Evolutionary conservation across 2,113 vertebrate genomes (phyloP).

Genomic region (Furnarius figulus): DNA sequence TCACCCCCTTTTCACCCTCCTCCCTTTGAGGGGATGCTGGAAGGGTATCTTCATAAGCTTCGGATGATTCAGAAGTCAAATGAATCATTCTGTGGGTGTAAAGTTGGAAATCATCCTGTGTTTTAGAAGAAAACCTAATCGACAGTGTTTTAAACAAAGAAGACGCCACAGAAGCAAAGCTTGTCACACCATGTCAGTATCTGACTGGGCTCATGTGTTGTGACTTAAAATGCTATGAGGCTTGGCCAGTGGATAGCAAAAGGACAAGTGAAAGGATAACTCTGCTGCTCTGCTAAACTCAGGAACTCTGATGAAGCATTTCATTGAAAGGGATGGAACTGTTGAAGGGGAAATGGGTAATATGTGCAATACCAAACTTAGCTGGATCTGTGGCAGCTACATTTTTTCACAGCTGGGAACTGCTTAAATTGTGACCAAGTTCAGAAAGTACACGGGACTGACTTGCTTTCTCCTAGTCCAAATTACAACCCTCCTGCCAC

Average conservation of each 20-base stretch:
- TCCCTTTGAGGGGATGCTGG: background rate
- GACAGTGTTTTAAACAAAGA: constrained; percentile 17
- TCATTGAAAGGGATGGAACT: constrained; percentile 28
- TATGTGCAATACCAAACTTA: background rate
- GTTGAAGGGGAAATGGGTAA: background rate
- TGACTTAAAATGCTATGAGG: background rate
- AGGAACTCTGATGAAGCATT: background rate
- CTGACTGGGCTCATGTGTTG: constrained; percentile 25
- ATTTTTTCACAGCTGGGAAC: background rate
- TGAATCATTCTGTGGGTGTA: constrained; percentile 22
- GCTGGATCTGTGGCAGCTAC: background rate
- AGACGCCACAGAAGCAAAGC: background rate
- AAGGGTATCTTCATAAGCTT: background rate
- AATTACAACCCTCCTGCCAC: background rate
- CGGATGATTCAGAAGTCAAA: background rate
- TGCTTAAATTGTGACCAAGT: background rate
- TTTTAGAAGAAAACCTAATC: background rate
- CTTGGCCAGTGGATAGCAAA: background rate
- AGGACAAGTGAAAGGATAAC: background rate
- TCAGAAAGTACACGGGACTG: background rate
- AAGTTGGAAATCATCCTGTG: constrained; percentile 16
- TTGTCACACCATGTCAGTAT: constrained; percentile 30
- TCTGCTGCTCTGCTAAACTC: background rate
- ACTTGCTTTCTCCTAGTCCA: background rate
- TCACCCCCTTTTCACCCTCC: background rate